Evolutionary conservation across 1,140 invertebrate genomes (phyloP), one percentile per base, ranked within the genome.

Genomic region (Phenacoccus solenopsis): DNA sequence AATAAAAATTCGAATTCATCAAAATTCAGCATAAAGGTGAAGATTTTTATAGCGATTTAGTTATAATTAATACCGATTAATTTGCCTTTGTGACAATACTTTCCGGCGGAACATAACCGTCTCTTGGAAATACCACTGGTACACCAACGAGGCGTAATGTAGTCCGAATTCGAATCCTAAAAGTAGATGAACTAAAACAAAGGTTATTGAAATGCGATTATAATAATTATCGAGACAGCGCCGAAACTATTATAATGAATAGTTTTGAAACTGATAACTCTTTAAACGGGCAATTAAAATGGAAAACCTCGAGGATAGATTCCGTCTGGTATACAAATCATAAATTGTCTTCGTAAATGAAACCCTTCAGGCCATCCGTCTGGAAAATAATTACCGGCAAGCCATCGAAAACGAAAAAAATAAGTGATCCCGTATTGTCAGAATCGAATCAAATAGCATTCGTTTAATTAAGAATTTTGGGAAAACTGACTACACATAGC

Each of bases 221-320:
- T 49, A 49, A 49, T 49, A 49, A 49, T 49, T 49, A 49, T n/a
- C 38, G 38, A 49, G 38, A 49, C 38, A 49, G 38, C 38, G 59
- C 59, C 59, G 59, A 64, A 64, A 64, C n/a, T 10, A 38, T 38
- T 64, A 64, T 64, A 64, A 64, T 64, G 59, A 27, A 64, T 64
- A 27, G 59, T 64, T 64, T 59, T 64, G 59, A 64, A 24, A 27
- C 59, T 64, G 59, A 64, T 64, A 64, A 64, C 59, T 64, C 21
- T 64, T 64, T 64, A 64, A 64, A 64, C 59, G 59, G 25, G 59
- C 59, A 64, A 64, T 64, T 64, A 64, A 64, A 64, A 64, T 64
- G 25, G 59, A 9, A 64, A 64, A 64, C 25, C 22, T 25, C 25
- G 22, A 22, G 32, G 25, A 22, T 27, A 64, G 59, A 64, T 27